Evolutionary conservation across 1,140 invertebrate species (phyloP), one percentile per base, ranked within the genome.

Genomic region (Ephestia elutella): DNA sequence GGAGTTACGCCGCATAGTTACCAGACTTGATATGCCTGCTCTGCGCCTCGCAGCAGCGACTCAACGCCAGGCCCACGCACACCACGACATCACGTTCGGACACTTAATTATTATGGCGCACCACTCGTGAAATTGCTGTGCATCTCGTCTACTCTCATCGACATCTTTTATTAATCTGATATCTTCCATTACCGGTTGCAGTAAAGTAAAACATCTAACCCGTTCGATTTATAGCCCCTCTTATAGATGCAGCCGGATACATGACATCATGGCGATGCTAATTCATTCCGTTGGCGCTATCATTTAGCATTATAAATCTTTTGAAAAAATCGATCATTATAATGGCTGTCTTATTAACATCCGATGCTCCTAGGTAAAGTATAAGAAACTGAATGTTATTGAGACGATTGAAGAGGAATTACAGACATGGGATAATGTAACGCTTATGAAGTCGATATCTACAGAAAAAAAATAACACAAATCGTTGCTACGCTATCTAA

Each of bases 1-100:
- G 82, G 82, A 86, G 83, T 86, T 86, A 86, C 82, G 82, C 83
- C 78, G 85, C 87, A 87, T 89, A 89, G 84, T 89, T 89, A 89
- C 86, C 87, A 81, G 87, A 87, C 86, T 89, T 80, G 83, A 87
- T 87, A 82, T 78, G 82, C 75, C 68, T 67, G 73, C 76, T 75
- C 75, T 63, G 66, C 75, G 61, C 63, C 55, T 57, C 57, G 49
- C 59, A 70, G 66, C 70, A 60, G 63, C 62, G 57, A 50, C 67
- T 63, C 54, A 70, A 57, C 65, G 56, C 53, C 51, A 3, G 13
- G 56, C 71, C 63, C 71, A 77, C 78, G 71, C 81, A 80, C 78
- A 75, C 77, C 55, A 62, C 58, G 51, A 53, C 63, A 59, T 56
- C 54, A 38, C 73, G 60, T 69, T 73, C 76, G 72, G 79, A 83